Base-by-base conservation (phyloP, 2,797 vertebrate species). In the Pangasius larnaudii region DNA sequence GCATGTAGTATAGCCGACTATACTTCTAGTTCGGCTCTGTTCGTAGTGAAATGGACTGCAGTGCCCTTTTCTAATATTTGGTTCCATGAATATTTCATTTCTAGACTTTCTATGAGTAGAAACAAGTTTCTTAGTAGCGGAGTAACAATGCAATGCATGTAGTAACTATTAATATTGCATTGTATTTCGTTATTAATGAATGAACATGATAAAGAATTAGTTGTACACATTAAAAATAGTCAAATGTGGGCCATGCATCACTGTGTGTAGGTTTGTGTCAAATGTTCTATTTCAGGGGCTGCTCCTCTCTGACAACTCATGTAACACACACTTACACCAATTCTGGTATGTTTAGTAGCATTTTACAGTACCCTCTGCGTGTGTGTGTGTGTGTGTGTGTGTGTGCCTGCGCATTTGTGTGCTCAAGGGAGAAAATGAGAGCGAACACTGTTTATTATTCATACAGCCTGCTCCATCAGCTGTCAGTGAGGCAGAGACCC, bases 401-500 rank as follows among this genome's bases (percentile, higher is more conserved):
- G 78, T 24, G 30, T 3, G 53, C 0, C 5, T 2, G 1, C 1
- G 42, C 19, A 33, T 82, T 58, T 10, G 24, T 8, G 36, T 84
- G 27, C n/a, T 51, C 8, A 24, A 42, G 65, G 22, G 18, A 63
- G 39, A 87, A 59, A 75, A 61, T 49, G 53, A 83, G 69, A 63
- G 22, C 53, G 86, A 87, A 58, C 27, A 33, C 46, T 84, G 59
- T 89, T 86, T 86, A 82, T 86, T 84, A 86, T 89, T 84, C 88
- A 77, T 74, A 77, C 63, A 77, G 80, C 24, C 71, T 27, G 36
- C 56, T 89, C 89, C 86, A 83, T 89, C 88, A 89, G 88, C 85
- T 88, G 91, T 87, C 91, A 89, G 65, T 33, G 74, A 87, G 36
- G 78, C 89, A 81, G 80, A 90, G 84, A 90, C 88, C 89, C 86